Evolutionary conservation across 2,888 invertebrate species (phyloP).

Genomic region (Eutolmus rufibarbis): DNA sequence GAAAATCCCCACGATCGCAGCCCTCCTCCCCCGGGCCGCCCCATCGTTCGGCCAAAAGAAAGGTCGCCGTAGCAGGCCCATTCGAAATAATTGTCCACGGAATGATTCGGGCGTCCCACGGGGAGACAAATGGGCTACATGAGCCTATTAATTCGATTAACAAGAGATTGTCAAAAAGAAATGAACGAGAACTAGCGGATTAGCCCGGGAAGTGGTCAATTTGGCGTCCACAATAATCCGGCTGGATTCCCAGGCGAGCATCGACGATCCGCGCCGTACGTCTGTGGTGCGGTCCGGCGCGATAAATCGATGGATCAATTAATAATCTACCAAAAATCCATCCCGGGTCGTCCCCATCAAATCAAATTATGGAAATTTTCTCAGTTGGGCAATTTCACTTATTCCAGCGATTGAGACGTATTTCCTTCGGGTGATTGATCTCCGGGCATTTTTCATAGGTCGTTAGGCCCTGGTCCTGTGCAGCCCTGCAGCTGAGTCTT

Average conservation of each 20-base stretch:
- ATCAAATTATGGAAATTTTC: conserved; percentile 30
- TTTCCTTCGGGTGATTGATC: conserved; percentile 23
- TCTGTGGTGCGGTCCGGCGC: background rate
- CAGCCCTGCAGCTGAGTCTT: background rate
- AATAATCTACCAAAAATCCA: conserved; percentile 8
- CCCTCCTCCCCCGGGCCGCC: background rate
- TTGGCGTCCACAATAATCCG: background rate
- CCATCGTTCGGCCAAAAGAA: background rate
- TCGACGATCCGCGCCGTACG: background rate
- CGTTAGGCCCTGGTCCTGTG: background rate
- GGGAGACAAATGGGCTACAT: conserved; percentile 28
- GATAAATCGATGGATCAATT: conserved; percentile 10
- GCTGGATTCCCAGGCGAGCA: background rate
- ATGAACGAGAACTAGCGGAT: conserved; percentile 14
- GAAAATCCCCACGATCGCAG: background rate
- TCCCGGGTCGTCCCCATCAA: background rate
- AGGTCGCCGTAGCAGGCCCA: background rate
- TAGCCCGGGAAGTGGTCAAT: conserved; percentile 26
- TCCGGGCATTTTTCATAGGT: conserved; percentile 21
- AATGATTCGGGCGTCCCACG: background rate
- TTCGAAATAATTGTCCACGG: conserved; percentile 10
- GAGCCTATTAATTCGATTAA: conserved; percentile 30
- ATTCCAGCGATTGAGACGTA: background rate
- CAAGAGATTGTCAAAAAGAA: conserved; percentile 16
- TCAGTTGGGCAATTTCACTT: background rate